Base-by-base conservation (phyloP, 2,797 vertebrate species). In the Danio aesculapii region DNA sequence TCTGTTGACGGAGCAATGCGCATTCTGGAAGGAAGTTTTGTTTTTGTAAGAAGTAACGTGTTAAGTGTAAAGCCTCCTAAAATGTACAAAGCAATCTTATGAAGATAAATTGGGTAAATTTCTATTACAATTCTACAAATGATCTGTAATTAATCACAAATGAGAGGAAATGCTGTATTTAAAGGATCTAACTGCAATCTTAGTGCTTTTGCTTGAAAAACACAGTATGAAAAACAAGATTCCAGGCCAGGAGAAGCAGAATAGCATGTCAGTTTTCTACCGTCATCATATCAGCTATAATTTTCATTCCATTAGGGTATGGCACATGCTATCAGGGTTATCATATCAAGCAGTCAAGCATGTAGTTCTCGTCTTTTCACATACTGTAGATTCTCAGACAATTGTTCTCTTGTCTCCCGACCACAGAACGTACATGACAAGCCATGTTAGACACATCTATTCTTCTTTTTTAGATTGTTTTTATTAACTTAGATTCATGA, bases 1-100 rank as follows among this genome's bases (percentile, higher is more conserved):
- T 93, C 92, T 92, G 92, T 90, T 92, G 91, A 91, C 87, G 86
- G 62, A 50, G 87, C 91, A 82, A 88, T 81, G 14, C 88, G 87
- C 57, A 84, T 81, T 89, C 91, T 87, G 79, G 46, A 64, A 88
- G 84, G 41, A 50, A 80, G 66, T 68, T 83, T 78, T 49, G 70
- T 75, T 80, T 76, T 82, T 81, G 57, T 79, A 81, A 69, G 81
- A 79, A 83, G 55, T 39, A 62, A 75, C 50, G 76, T 43, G 58
- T 49, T n/a, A 73, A 72, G 58, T 71, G 53, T 17, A 75, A 61
- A 69, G 44, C 30, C 21, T 47, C 8, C 57, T 69, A 3, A 4
- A 52, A 73, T 79, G 53, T 66, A 14, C 14, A 19, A 30, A 55
- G 50, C 43, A 41, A 80, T 44, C 39, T 39, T 66, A 72, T 74